Conservation (phyloP, 23 tunicate species). For the Ascidia mentula region DNA sequence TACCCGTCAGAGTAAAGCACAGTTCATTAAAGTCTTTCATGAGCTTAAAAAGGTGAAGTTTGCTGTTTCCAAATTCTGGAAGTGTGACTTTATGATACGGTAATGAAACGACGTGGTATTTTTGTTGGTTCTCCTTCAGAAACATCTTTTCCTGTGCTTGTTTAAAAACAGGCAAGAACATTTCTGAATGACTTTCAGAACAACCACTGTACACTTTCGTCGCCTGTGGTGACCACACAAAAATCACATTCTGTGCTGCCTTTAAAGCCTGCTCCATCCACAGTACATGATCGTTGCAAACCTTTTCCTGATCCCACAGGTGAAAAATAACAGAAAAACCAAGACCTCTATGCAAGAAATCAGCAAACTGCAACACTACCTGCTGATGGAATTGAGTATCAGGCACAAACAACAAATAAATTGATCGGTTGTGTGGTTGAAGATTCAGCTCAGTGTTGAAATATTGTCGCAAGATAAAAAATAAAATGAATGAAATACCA, state of each 20-base stretch:
- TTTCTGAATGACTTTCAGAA: background rate
- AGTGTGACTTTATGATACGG: background rate
- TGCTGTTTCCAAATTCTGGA: background rate
- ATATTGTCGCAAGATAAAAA: background rate
- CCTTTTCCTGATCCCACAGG: slow-evolving; percentile 16
- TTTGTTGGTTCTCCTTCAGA: slow-evolving; percentile 17
- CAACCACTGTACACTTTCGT: background rate
- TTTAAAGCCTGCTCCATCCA: slow-evolving; percentile 26
- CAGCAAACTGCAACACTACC: slow-evolving; percentile 36
- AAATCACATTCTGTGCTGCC: slow-evolving; percentile 21
- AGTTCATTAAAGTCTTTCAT: background rate
- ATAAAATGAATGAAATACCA: background rate
- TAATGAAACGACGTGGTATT: slow-evolving; percentile 47
- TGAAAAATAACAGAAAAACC: slow-evolving; percentile 31
- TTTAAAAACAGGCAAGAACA: slow-evolving; percentile 41
- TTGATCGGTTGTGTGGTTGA: background rate
- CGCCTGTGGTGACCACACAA: slow-evolving; percentile 39
- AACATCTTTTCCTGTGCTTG: slow-evolving; percentile 15
- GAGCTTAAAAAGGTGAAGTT: background rate
- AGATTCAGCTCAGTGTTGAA: background rate
- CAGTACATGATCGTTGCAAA: background rate
- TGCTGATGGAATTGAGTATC: slow-evolving; percentile 14
- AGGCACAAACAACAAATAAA: background rate
- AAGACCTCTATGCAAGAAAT: slow-evolving; percentile 46
- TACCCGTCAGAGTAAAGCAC: background rate